Percentiles rank a stretch among this genome's conserved stretches.
phyloP scores from a whole-genome alignment of 30 jellyfish, hydroid and myxozoan species.

The Morbakka virulenta region DNA sequence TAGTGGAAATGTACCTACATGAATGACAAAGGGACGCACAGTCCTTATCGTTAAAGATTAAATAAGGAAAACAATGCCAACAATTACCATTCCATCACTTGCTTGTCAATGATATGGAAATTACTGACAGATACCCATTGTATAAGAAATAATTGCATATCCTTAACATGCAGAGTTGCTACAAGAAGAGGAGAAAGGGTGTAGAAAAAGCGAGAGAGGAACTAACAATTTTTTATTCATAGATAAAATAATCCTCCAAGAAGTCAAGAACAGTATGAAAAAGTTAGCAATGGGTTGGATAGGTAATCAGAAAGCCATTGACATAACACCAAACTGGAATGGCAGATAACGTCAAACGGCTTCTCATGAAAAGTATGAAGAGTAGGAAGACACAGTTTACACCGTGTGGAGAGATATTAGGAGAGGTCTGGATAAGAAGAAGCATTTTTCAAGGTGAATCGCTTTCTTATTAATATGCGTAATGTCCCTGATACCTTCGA shows the following conservation, averaged over 20 bases:
- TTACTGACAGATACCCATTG: not conserved
- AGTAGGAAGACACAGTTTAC: slow-evolving; percentile 15
- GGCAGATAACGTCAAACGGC: slow-evolving; percentile 13
- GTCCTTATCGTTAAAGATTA: no score
- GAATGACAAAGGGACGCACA: no score
- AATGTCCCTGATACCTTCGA: no score
- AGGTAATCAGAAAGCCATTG: not conserved
- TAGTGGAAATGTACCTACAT: no score
- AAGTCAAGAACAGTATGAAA: not conserved
- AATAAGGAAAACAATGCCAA: no score
- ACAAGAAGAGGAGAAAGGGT: no score
- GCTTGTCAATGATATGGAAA: no score
- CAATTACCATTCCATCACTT: no score
- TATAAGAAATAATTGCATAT: not conserved
- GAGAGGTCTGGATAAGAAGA: no score
- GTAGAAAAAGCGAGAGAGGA: slow-evolving; percentile 4
- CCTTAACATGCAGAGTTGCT: not conserved
- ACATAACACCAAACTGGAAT: not conserved
- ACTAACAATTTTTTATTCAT: not conserved
- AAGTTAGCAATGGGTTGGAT: no score
- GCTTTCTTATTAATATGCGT: no score
- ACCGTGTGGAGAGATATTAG: slow-evolving; percentile 11
- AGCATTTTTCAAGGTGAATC: no score
- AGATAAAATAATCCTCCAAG: slow-evolving; percentile 5
- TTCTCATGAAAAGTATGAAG: slow-evolving; percentile 7